Percentiles rank a stretch among this genome's conserved stretches.
phyloP scores from a whole-genome alignment of 92 coral and sea anemone species.

The Epizoanthus ramosus region DNA sequence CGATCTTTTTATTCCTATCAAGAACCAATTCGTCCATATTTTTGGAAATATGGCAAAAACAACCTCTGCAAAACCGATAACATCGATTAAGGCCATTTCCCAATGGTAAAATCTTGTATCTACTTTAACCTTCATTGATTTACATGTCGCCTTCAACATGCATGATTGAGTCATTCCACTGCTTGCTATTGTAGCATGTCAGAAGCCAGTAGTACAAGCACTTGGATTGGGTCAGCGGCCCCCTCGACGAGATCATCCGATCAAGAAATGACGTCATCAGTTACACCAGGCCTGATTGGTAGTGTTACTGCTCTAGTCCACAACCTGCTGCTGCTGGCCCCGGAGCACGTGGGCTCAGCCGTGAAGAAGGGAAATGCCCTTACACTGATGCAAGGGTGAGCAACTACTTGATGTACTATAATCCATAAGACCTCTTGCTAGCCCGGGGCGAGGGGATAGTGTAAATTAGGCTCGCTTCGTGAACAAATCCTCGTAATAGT shows the following conservation, averaged over 20 bases:
- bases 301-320: slow-evolving; percentile 71
- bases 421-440: neutral
- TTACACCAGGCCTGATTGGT: slow-evolving; percentile 90
- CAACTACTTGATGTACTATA: neutral
- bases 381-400: slow-evolving; percentile 65
- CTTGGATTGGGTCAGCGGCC: slow-evolving; percentile 45
- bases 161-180: neutral
- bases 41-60: no score
- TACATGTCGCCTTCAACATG: neutral
- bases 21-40: no score
- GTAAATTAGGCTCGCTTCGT: no score
- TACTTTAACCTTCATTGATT: no score
- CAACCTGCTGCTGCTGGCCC: slow-evolving; percentile 66
- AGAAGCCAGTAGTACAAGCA: slow-evolving; percentile 64
- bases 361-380: slow-evolving; percentile 68
- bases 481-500: no score
- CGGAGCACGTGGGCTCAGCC: slow-evolving; percentile 67
- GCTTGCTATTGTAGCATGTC: slow-evolving; percentile 65
- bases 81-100: no score
- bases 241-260: slow-evolving; percentile 51
- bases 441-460: neutral
- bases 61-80: no score
- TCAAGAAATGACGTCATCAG: slow-evolving; percentile 60
- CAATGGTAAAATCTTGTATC: no score
- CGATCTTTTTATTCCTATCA: no score